These are phyloP conservation scores for Myiotriccus ornatus DNA, from an alignment of 2,797 vertebrate species.

Conservation along the genomic window DNA sequence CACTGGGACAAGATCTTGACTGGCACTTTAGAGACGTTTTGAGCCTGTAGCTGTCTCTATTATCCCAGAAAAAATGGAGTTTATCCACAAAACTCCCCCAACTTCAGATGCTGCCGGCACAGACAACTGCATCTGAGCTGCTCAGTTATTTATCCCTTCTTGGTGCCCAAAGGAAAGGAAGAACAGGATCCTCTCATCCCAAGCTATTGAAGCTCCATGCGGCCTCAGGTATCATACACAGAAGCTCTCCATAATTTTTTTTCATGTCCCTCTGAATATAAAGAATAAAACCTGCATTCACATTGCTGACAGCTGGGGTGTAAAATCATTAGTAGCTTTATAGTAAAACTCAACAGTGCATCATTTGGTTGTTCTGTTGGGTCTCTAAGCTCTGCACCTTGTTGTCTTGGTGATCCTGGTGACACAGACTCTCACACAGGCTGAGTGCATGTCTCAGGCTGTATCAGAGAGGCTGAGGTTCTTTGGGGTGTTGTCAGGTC, in stretches of 20 bases:
- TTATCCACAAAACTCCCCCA: background rate
- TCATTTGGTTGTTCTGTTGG: background rate
- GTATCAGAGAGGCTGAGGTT: background rate
- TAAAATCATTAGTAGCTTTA: background rate
- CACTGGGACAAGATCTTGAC: background rate
- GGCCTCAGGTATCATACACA: background rate
- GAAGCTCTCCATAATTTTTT: background rate
- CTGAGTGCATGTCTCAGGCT: background rate
- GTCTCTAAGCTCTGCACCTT: background rate
- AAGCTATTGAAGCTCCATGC: background rate
- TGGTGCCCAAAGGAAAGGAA: background rate
- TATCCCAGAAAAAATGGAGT: background rate
- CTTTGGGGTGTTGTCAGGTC: background rate
- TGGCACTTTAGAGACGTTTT: background rate
- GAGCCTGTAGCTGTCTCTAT: background rate
- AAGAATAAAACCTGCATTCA: background rate
- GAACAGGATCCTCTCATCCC: background rate
- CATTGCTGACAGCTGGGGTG: background rate
- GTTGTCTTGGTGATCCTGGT: background rate
- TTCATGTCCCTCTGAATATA: background rate
- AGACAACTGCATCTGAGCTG: background rate
- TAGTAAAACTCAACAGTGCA: background rate
- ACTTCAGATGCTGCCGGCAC: background rate
- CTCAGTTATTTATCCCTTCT: background rate
- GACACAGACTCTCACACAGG: background rate